These are phyloP conservation scores for Hycleus phaleratus DNA, from an alignment of 1,140 invertebrate genomes.

Conservation along the genomic window DNA sequence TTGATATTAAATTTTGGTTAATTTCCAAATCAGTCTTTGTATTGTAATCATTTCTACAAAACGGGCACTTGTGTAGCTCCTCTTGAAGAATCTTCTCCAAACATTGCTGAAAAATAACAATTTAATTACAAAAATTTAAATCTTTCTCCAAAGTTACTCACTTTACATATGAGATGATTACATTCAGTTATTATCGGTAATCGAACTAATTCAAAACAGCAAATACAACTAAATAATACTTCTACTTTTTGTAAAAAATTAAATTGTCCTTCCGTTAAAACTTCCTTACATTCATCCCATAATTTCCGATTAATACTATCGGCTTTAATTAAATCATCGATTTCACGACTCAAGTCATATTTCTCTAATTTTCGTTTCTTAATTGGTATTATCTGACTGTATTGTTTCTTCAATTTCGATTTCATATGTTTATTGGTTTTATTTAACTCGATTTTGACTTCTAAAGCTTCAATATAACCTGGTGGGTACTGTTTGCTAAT, in stretches of 20 bases:
- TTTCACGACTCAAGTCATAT: constrained; percentile 45
- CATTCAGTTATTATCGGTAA: constrained; percentile 69
- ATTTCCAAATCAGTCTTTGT: too few species aligned
- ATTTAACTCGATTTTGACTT: constrained; percentile 41
- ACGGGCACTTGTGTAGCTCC: too few species aligned
- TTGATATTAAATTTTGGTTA: too few species aligned
- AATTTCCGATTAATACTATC: constrained; percentile 53
- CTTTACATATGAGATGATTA: constrained; percentile 68
- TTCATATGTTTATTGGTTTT: constrained; percentile 22
- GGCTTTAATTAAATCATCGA: constrained; percentile 48
- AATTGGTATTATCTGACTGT: background rate
- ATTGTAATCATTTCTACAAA: too few species aligned
- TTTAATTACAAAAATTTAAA: background rate
- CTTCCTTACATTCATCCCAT: constrained; percentile 54
- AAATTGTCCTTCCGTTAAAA: constrained; percentile 44
- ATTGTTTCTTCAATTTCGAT: constrained; percentile 24
- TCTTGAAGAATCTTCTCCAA: too few species aligned
- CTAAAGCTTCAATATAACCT: constrained; percentile 63
- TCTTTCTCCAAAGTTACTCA: constrained; percentile 37
- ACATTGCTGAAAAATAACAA: too few species aligned
- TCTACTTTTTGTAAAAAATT: constrained; percentile 58
- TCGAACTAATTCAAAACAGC: constrained; percentile 68
- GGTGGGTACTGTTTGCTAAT: constrained; percentile 57
- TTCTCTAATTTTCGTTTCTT: constrained; percentile 44
- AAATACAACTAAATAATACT: constrained; percentile 67